Evolutionary conservation across 2,888 invertebrate species (phyloP), one percentile per base, ranked within the genome.

Genomic region (Tiphia femorata): DNA sequence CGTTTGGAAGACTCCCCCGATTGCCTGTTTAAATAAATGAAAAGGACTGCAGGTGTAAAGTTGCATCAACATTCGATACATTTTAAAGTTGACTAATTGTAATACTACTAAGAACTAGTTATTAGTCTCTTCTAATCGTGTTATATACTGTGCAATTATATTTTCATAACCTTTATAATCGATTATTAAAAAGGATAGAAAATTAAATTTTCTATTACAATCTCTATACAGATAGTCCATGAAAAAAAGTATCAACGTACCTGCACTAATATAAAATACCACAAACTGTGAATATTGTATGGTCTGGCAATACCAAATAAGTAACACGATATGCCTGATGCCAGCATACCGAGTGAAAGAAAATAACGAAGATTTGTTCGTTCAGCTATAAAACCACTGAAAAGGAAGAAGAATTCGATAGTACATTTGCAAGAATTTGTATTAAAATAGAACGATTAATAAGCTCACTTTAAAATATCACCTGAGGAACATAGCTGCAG

Each of bases 331-430:
- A 94, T 82, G 0, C 96, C 96, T 0, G 96, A 95, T 1, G 91
- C 79, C 29, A 97, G 84, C 97, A 98, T 97, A 42, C 98, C 98
- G 21, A 92, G 78, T 0, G 94, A 87, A n/a, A 98, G 86, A 84
- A 96, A 98, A 81, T 95, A 95, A 2, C 98, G 87, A 35, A 98
- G 85, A 73, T 97, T 95, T 20, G 95, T 92, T 25, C 97, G 86
- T 84, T 98, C 98, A 0, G 97, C 98, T 49, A 97, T 86, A 83
- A 97, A 92, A 2, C 98, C 98, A 86, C 90, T 86, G 78, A 8
- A 48, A 37, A n/a, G 10, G 12, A 33, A 4, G n/a, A n/a, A 37
- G 59, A 60, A 55, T 17, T 33, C 1, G 37, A 55, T 23, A 49
- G 64, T 67, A 57, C 58, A 21, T 27, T 51, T 35, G 60, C 59